Evolutionary conservation across 2,888 invertebrate genomes (phyloP).

Genomic region (Aphidius colemani): DNA sequence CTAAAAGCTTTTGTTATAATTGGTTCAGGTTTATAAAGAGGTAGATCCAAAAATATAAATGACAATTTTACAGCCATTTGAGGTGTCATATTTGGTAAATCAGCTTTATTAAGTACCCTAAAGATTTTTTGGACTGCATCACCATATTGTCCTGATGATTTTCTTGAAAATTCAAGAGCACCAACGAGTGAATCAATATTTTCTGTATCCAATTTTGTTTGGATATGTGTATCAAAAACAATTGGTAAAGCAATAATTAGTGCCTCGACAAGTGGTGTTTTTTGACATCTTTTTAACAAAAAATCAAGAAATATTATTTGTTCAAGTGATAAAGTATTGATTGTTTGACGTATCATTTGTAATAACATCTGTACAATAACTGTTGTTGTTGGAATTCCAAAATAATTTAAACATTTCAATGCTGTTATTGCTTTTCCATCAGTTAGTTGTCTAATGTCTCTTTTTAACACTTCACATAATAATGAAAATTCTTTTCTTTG

Average conservation of each 20-base stretch:
- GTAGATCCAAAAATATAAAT: slow-evolving; percentile 51
- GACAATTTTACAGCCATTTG: slow-evolving; percentile 59
- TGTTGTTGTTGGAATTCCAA: slow-evolving; percentile 66
- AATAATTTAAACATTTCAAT: slow-evolving; percentile 65
- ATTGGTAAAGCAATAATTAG: slow-evolving; percentile 70
- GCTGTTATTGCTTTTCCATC: slow-evolving; percentile 65
- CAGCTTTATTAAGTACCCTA: not conserved
- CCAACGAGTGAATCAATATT: slow-evolving; percentile 63
- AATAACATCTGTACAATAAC: slow-evolving; percentile 68
- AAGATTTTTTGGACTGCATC: not conserved
- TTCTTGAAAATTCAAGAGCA: slow-evolving; percentile 61
- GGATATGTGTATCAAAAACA: slow-evolving; percentile 69
- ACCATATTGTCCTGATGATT: not conserved
- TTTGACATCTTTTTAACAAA: slow-evolving; percentile 63
- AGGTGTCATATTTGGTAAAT: slow-evolving; percentile 51
- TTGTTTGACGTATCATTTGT: slow-evolving; percentile 66
- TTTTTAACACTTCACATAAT: slow-evolving; percentile 50
- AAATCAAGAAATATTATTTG: slow-evolving; percentile 70
- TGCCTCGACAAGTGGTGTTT: slow-evolving; percentile 67
- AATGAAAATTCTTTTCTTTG: slow-evolving; percentile 29
- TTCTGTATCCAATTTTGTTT: slow-evolving; percentile 63
- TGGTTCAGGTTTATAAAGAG: slow-evolving; percentile 46
- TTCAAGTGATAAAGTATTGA: slow-evolving; percentile 66
- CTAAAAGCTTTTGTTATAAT: not conserved
- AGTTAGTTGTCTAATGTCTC: slow-evolving; percentile 63